Evolutionary conservation across 2,113 vertebrate species (phyloP).

Genomic region (Patagioenas fasciata): DNA sequence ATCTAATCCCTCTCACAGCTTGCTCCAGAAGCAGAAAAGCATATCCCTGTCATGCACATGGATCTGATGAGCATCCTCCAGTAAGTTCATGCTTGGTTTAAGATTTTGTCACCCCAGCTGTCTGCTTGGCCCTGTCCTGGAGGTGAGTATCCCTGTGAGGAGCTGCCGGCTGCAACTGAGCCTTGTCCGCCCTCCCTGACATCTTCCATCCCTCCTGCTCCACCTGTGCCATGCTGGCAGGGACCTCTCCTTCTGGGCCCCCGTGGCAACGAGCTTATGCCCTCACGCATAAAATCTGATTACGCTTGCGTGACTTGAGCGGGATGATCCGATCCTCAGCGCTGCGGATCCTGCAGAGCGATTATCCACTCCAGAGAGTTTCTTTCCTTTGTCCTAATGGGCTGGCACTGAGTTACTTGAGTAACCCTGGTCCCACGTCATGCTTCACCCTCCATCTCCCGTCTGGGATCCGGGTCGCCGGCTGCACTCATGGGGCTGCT

Average conservation of each 20-base stretch:
- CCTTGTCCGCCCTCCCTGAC: neutral
- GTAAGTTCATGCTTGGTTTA: neutral
- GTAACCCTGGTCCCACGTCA: fast-evolving
- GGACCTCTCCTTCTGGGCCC: neutral
- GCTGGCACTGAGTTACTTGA: neutral
- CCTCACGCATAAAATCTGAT: constrained; percentile 32
- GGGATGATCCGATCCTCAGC: constrained; percentile 12
- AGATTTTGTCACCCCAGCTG: neutral
- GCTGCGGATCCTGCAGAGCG: neutral
- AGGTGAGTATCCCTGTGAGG: neutral
- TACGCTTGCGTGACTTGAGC: constrained; percentile 16
- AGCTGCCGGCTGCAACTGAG: neutral
- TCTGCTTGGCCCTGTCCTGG: neutral
- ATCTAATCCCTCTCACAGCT: neutral
- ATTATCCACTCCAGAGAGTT: constrained; percentile 7
- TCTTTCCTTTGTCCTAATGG: neutral
- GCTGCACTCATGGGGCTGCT: neutral
- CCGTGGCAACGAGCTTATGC: neutral
- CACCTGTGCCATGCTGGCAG: neutral
- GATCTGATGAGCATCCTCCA: neutral
- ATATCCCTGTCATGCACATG: neutral
- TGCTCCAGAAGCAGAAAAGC: neutral
- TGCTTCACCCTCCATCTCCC: neutral
- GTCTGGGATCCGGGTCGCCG: fast-evolving
- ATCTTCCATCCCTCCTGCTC: neutral